Evolutionary conservation across 1,140 invertebrate species (phyloP), one percentile per base, ranked within the genome.

Genomic region (Leptopilina clavipes): DNA sequence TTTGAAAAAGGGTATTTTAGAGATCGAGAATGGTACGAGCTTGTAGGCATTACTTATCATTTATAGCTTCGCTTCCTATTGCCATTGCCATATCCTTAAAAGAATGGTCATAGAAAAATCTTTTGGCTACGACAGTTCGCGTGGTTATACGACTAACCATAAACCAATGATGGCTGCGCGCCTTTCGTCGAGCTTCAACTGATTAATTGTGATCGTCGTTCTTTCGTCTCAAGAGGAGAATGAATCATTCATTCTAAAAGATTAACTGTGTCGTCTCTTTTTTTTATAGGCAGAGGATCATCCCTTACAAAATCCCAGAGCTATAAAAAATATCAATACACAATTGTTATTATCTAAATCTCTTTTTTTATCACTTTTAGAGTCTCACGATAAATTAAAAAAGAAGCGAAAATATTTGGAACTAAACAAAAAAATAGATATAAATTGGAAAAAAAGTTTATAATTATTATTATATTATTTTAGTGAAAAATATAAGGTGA

Each of bases 151-250:
- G 59, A 65, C 22, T 40, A 25, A 12, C 19, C 25, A 65, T 31
- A 65, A 59, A 59, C 54, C 54, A 59, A 59, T 65, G 59, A 59
- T 65, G 59, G 31, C 59, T n/a, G 11, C 31, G 59, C 22, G 11
- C 5, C 1, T 31, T 65, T 22, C 22, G 11, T 1, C 37, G 22
- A 65, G 22, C 25, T 65, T 65, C 12, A 65, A 37, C 14, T 65
- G 59, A 65, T 65, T 65, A 65, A 31, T 65, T 65, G 59, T 65
- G 59, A 65, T 65, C 22, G 14, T 2, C 12, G 19, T 31, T 65
- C 22, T 65, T 31, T 31, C 25, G 22, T 7, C 25, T 31, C 59
- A 31, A 65, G 59, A n/a, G 31, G 9, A 37, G 19, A 10, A 40
- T 8, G 37, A 11, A 65, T 37, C 22, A 65, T 65, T 65, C 25